Conservation (phyloP, 2,888 invertebrate genomes). For the Nysson spinosus region DNA sequence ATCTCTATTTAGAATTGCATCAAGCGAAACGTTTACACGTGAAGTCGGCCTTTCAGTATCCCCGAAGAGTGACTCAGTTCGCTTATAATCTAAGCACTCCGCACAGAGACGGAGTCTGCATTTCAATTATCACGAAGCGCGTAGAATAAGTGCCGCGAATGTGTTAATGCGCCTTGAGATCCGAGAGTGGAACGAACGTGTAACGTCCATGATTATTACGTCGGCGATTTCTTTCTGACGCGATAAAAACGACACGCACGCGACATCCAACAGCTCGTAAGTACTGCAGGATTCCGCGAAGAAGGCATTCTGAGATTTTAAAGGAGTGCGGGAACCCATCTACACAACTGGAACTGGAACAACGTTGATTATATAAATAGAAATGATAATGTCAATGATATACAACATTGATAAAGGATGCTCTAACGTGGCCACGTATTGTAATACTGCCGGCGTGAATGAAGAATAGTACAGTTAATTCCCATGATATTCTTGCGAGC, state of each 20-base stretch:
- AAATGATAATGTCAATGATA: too few relatives aligned
- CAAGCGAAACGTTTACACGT: slow-evolving; percentile 17
- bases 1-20: slow-evolving; percentile 37
- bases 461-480: too few relatives aligned
- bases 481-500: too few relatives aligned
- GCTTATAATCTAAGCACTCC: not conserved
- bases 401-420: too few relatives aligned
- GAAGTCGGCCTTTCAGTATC: slow-evolving; percentile 14
- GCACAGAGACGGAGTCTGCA: not conserved
- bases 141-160: not conserved
- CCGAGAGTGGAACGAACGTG: not conserved
- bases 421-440: too few relatives aligned
- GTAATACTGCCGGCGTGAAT: too few relatives aligned
- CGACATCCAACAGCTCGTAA: too few relatives aligned
- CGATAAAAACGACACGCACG: not conserved
- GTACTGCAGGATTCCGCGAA: too few relatives aligned
- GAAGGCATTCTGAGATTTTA: too few relatives aligned
- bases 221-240: not conserved
- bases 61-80: slow-evolving; percentile 17
- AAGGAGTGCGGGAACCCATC: too few relatives aligned
- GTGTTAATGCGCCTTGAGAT: not conserved
- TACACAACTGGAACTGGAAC: too few relatives aligned
- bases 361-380: too few relatives aligned
- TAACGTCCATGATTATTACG: not conserved
- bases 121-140: slow-evolving; percentile 22